These are phyloP conservation scores for Rhogogaster chlorosoma DNA, from an alignment of 2,888 invertebrate genomes.

Conservation along the genomic window DNA sequence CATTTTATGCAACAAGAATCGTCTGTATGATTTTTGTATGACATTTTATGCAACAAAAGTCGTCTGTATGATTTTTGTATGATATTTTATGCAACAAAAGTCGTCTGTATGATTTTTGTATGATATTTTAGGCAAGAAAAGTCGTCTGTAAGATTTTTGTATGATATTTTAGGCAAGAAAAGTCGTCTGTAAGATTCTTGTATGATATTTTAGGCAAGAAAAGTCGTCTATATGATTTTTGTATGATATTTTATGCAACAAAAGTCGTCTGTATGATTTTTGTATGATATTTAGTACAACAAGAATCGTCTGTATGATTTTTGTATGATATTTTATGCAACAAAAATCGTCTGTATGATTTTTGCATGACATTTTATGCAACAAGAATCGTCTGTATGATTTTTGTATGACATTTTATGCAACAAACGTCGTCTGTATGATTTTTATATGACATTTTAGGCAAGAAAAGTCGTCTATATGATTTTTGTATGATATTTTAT, in stretches of 20 bases:
- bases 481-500: no score
- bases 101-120: neutral
- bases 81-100: neutral
- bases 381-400: neutral
- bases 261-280: neutral
- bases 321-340: neutral
- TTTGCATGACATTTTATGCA: neutral
- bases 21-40: neutral
- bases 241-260: neutral
- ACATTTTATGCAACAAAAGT: neutral
- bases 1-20: neutral
- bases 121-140: neutral
- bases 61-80: neutral
- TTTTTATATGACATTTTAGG: no score
- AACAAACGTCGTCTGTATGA: no score
- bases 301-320: neutral
- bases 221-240: neutral
- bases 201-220: neutral
- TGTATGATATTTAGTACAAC: neutral
- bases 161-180: neutral
- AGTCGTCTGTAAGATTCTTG: neutral
- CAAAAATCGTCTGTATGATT: neutral
- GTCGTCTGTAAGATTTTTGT: neutral
- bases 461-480: no score
- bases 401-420: no score